These are phyloP conservation scores for Australoheros facetus DNA, from an alignment of 2,797 vertebrate genomes.

Conservation along the genomic window DNA sequence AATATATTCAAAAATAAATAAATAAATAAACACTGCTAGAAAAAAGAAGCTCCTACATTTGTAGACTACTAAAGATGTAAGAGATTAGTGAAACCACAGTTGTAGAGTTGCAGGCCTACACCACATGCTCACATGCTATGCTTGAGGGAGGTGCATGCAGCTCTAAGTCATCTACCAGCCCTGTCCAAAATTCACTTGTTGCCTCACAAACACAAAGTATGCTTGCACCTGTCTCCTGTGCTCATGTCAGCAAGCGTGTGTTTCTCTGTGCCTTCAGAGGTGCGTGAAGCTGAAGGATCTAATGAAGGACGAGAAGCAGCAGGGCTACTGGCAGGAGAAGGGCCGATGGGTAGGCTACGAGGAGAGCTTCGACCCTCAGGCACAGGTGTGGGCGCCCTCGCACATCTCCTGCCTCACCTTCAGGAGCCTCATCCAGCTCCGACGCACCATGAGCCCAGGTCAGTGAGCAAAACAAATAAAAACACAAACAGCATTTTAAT, in stretches of 20 bases:
- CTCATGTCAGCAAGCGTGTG: background rate
- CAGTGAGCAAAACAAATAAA: background rate
- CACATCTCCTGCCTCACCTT: slow-evolving; percentile 92
- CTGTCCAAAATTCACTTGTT: background rate
- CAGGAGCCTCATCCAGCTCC: slow-evolving; percentile 89
- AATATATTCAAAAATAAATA: no score
- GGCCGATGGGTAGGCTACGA: slow-evolving; percentile 87
- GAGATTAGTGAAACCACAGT: slow-evolving; percentile 30
- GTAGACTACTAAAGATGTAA: background rate
- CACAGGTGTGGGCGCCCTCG: slow-evolving; percentile 83
- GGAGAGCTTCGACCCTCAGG: slow-evolving; percentile 84
- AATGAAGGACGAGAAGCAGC: slow-evolving; percentile 84
- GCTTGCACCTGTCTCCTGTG: background rate
- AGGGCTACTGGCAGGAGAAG: slow-evolving; percentile 88
- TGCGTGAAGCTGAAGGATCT: slow-evolving; percentile 82
- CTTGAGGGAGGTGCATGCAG: slow-evolving; percentile 29
- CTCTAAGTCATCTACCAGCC: slow-evolving; percentile 33
- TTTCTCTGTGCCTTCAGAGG: slow-evolving; percentile 52
- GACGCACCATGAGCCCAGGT: slow-evolving; percentile 84
- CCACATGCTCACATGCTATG: slow-evolving; percentile 6
- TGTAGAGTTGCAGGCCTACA: slow-evolving; percentile 2
- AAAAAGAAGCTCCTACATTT: background rate
- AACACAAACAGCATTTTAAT: background rate
- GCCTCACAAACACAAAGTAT: slow-evolving; percentile 20
- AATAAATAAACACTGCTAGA: background rate